phyloP scores from a whole-genome alignment of 2,113 vertebrate species.

The Pelusios castaneus region DNA sequence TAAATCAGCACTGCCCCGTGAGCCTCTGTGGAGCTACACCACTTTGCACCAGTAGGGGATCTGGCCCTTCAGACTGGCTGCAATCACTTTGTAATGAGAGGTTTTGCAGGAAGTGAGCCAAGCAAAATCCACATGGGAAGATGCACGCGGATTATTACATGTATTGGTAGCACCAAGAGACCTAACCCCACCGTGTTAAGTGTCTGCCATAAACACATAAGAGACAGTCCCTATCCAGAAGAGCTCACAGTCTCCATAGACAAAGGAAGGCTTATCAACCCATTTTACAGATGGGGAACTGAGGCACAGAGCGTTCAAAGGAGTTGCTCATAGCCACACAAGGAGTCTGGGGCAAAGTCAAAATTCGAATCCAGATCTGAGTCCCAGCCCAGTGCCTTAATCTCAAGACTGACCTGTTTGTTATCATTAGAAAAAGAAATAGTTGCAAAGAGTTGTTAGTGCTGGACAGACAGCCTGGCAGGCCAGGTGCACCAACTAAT shows the following conservation, averaged over 20 bases:
- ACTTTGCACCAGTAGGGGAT: fast-evolving
- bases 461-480: not conserved
- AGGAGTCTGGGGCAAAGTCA: not conserved
- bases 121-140: not conserved
- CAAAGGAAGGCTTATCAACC: not conserved
- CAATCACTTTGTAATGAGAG: not conserved
- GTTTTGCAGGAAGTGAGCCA: not conserved
- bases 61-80: not conserved
- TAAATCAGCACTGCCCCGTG: fast-evolving
- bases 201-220: not conserved
- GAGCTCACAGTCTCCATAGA: not conserved
- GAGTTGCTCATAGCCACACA: not conserved
- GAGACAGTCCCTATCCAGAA: not conserved
- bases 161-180: not conserved
- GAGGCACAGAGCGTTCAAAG: not conserved
- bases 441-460: not conserved
- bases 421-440: not conserved
- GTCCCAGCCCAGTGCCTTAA: not conserved
- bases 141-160: no score
- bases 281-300: not conserved
- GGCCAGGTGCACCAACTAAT: fast-evolving
- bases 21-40: fast-evolving
- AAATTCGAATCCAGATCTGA: not conserved
- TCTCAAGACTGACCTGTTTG: no score
- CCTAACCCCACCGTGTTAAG: not conserved